Evolutionary conservation across 2,888 invertebrate species (phyloP), one percentile per base, ranked within the genome.

Genomic region (Apotomis turbidana): DNA sequence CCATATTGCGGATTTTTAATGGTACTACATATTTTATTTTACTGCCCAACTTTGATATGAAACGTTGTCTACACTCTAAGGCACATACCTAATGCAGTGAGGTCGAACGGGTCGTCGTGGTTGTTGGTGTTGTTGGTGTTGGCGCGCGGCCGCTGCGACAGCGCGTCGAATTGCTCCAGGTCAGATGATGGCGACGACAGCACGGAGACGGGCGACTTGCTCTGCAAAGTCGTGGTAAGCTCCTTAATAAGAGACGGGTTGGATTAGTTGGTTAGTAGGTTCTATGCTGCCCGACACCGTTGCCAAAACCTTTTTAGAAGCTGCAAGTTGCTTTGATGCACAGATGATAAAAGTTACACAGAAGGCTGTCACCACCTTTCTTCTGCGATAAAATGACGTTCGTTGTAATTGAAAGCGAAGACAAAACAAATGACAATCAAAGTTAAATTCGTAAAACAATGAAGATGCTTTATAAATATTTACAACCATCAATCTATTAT

Each of bases 101-200:
- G 91, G 85, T 97, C 96, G 87, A 97, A 97, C 68, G 96, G 96
- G 88, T 96, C 96, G 8, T 93, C 86, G 15, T 81, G 89, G 3
- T 76, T 70, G 73, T 75, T 74, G 69, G 71, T 80, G 80, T 64
- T 57, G 49, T 49, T 49, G 49, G 49, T 49, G 49, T 49, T 49
- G 75, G 88, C 85, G 81, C 90, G 94, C 83, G 95, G 95, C 74
- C 97, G 95, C 92, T 97, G 97, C 74, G 97, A 96, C 77, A 98
- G 95, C 76, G 96, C 95, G 89, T 97, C 97, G 90, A 98, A 98
- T 86, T 98, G 97, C 87, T 97, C 97, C 85, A 97, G 94, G 87
- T 97, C 97, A 5, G 95, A 95, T 2, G 90, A 89, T 4, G 96
- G 94, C 8, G 93, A 92, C 51, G 93, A 91, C 69, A 91, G 74